Base-by-base conservation (phyloP, 2,888 invertebrate species). In the Cactoblastis cactorum region DNA sequence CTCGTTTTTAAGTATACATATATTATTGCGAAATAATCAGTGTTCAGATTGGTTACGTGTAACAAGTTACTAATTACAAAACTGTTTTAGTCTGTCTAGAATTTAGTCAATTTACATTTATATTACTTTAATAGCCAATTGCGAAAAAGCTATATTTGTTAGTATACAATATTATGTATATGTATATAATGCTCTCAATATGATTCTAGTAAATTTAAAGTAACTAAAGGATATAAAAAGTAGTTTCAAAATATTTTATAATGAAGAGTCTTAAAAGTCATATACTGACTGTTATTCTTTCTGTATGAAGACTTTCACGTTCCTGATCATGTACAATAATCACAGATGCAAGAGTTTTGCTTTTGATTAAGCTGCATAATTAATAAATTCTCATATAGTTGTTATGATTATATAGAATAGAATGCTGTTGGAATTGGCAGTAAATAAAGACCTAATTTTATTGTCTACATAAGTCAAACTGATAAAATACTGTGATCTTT, bases 401-500 rank as follows among this genome's bases (percentile, higher is more conserved):
- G 28, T 28, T 9, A 22, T 6, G 9, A 1, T 18, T 38, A 18
- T 37, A 11, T 37, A 11, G 11, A 18, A 37, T 14, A 35, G 3
- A 18, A 17, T 11, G 22, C 3, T 4, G 19, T 39, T 37, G 18
- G 5, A 39, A 22, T 19, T 39, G 39, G 12, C 12, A 12, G 33
- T 33, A 6, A 22, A 17, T 8, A 39, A n/a, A 12, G 18, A 1
- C 8, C n/a, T 4, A 19, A 19, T 19, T 19, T 12, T 5, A 39
- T 39, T 28, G 28, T 14, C 43, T 28, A 15, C 11, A 15, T 37
- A 38, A 22, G 46, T 17, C 32, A n/a, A 28, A 28, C 28, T 28
- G 15, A 32, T 22, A 22, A 28, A 22, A n/a, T 38, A 37, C 47
- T 48, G 47, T 48, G 37, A 48, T 48, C n/a, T 15, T 33, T 19